phyloP scores from a whole-genome alignment of 2,888 invertebrate genomes.

The Teleiodes luculella region DNA sequence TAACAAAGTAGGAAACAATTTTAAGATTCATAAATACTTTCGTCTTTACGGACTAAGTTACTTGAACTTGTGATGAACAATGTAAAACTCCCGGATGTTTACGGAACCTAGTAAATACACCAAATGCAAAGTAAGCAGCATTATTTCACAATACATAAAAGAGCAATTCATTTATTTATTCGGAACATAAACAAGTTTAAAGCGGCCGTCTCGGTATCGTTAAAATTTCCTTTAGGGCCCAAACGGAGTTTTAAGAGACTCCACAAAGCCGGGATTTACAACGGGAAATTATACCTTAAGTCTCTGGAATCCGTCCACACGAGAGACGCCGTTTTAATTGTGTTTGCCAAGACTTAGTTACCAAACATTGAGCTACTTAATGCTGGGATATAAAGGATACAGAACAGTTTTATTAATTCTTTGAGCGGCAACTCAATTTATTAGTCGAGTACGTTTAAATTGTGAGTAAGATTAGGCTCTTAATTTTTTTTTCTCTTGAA shows the following conservation, averaged over 20 bases:
- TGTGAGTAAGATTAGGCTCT: too few species aligned
- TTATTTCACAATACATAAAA: neutral
- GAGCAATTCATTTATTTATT: constrained; percentile 25
- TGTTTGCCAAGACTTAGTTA: constrained; percentile 64
- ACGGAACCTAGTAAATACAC: neutral
- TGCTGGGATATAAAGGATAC: constrained; percentile 39
- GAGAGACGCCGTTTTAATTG: constrained; percentile 68
- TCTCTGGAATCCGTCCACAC: constrained; percentile 58
- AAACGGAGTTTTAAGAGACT: constrained; percentile 49
- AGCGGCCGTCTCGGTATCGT: constrained; percentile 29
- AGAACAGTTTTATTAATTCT: constrained; percentile 40
- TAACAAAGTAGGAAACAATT: neutral
- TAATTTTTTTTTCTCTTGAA: too few species aligned
- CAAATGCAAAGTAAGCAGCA: neutral
- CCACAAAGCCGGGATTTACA: constrained; percentile 57
- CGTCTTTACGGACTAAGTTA: neutral
- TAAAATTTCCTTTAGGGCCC: constrained; percentile 48
- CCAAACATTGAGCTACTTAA: constrained; percentile 59
- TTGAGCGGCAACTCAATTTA: constrained; percentile 18
- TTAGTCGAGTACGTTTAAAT: too few species aligned
- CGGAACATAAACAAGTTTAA: constrained; percentile 21
- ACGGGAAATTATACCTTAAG: constrained; percentile 61
- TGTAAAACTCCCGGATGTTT: neutral
- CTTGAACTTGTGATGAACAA: neutral
- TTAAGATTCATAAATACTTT: neutral